Conservation (phyloP, 1,140 invertebrate genomes). For the Helicorthomorpha holstii region DNA sequence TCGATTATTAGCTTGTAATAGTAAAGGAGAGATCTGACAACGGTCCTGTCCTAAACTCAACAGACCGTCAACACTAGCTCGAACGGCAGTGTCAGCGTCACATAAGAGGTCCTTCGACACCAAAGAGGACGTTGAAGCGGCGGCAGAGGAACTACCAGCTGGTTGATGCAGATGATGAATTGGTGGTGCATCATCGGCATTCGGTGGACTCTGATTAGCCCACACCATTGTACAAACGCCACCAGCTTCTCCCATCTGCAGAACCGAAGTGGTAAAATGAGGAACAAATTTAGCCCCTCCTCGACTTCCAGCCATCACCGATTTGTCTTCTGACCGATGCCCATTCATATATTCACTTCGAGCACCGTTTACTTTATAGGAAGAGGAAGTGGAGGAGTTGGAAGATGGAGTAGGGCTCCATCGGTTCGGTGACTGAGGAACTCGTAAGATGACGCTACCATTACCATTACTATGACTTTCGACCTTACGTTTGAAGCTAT, state of each 20-base stretch:
- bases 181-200: conserved; percentile 18
- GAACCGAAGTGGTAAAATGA: background rate
- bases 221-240: conserved; percentile 82
- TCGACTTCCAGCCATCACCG: background rate
- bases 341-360: background rate
- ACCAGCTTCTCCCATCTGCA: conserved; percentile 59
- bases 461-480: conserved; percentile 8
- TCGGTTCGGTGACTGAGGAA: background rate
- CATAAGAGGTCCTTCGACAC: background rate
- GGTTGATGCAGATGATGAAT: conserved; percentile 20
- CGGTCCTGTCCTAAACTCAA: conserved; percentile 53
- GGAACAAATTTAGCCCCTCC: background rate
- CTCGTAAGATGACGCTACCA: conserved; percentile 11
- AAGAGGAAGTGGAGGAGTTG: background rate
- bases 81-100: conserved; percentile 29
- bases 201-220: conserved; percentile 28
- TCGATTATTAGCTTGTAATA: conserved; percentile 6
- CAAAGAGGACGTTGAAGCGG: conserved; percentile 12
- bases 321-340: background rate
- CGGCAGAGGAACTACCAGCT: conserved; percentile 26
- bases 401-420: conserved; percentile 1
- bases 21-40: conserved; percentile 8
- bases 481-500: conserved; percentile 5
- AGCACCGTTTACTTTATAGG: conserved; percentile 1
- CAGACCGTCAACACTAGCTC: conserved; percentile 61